Evolutionary conservation across 35 echinoderm and acorn worm species (phyloP), one percentile per base, ranked within the genome.

Genomic region (Patiria miniata): DNA sequence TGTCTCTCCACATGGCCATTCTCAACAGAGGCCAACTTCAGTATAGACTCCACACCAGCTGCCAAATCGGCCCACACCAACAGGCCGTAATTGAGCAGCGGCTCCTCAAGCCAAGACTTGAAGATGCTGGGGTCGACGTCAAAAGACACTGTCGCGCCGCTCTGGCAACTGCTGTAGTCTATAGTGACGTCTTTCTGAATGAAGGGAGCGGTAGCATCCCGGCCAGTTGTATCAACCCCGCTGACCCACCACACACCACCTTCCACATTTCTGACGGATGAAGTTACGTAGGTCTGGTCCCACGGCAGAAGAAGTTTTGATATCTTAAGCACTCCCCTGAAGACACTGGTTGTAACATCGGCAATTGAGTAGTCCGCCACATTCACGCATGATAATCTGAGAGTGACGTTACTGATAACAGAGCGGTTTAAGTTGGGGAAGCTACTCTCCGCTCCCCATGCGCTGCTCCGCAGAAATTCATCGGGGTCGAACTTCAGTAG

Each of bases 61-160:
- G 65, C 2, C 65, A 73, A 28, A 14, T 73, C 65, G 34, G 65
- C 34, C 65, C 65, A 73, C 14, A 73, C n/a, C 65, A 73, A 14
- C 21, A 73, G 26, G 29, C 65, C 65, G 26, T 73, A 23, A 73
- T 73, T 73, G 29, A 34, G 26, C 34, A 32, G 65, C 29, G 65
- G 65, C 65, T 73, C 65, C 8, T 73, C 65, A 18, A 73, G 65
- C 65, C 65, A 73, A 26, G 34, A 73, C 65, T 73, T 18, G 65
- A 73, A 73, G 65, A 73, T 73, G 10, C 7, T 9, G 6, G 30
- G 26, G 42, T 47, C 42, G 29, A 73, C 29, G 65, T 73, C 29
- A 28, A 73, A 32, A 32, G 30, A 30, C 26, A 73, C 14, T 14
- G 26, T 30, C 8, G 10, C 65, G 10, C 65, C 65, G 34, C 65